phyloP scores from a whole-genome alignment of 2,888 invertebrate genomes.

The Choristoneura rosaceana region DNA sequence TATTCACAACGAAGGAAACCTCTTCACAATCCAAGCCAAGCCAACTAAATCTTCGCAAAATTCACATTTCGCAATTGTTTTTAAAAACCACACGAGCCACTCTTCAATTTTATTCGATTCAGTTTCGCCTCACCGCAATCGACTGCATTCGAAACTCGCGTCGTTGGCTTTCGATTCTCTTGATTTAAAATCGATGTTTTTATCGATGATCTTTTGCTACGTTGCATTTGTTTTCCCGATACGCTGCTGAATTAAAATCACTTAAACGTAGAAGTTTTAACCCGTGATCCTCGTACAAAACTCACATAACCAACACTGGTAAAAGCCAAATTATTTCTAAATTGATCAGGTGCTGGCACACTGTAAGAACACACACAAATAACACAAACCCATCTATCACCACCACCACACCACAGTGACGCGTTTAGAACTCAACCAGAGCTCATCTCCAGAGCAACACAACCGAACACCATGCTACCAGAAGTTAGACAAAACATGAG shows the following conservation, averaged over 20 bases:
- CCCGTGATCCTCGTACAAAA: too few species aligned
- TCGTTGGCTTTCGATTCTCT: conserved; percentile 12
- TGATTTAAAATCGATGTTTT: conserved; percentile 14
- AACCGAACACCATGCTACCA: too few species aligned
- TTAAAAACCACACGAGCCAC: conserved; percentile 11
- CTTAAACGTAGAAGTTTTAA: too few species aligned
- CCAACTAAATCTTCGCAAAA: conserved; percentile 21
- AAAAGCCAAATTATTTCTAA: too few species aligned
- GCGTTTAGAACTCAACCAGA: too few species aligned
- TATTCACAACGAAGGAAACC: neutral
- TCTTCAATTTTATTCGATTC: conserved; percentile 35
- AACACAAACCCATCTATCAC: too few species aligned
- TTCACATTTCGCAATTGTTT: conserved; percentile 21
- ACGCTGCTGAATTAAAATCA: neutral
- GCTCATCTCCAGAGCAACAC: too few species aligned
- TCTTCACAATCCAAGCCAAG: conserved; percentile 4
- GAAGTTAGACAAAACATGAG: too few species aligned
- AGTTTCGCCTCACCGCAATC: conserved; percentile 6
- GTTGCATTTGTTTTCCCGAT: neutral
- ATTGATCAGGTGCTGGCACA: too few species aligned
- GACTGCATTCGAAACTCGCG: conserved; percentile 18
- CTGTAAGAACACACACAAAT: too few species aligned
- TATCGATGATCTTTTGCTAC: conserved; percentile 4
- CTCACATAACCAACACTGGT: too few species aligned
- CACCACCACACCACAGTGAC: too few species aligned